Percentiles rank a stretch among this genome's conserved stretches.
Conservation (phyloP, 2,888 invertebrate species). For the Bellardia pandia region DNA sequence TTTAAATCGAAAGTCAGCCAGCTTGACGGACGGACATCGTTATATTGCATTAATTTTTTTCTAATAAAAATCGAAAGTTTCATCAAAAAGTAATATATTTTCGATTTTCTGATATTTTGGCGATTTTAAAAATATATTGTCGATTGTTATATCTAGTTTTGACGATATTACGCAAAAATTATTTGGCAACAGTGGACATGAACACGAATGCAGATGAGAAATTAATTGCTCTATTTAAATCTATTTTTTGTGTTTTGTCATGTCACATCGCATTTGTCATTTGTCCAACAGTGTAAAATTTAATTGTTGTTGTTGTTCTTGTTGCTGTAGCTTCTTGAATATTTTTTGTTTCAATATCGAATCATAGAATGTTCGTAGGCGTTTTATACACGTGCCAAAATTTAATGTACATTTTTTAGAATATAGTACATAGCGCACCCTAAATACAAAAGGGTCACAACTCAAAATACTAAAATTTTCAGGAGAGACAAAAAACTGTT, state of each 20-base stretch:
- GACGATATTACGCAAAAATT: too few relatives aligned
- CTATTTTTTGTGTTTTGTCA: not conserved
- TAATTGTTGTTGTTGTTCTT: not conserved
- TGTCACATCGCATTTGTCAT: conserved; percentile 60
- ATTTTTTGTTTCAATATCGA: not conserved
- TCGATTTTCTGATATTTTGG: too few relatives aligned
- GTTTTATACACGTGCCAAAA: conserved; percentile 57
- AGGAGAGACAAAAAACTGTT: too few relatives aligned
- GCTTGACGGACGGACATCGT: too few relatives aligned
- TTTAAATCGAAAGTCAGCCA: too few relatives aligned
- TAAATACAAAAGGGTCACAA: too few relatives aligned
- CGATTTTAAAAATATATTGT: too few relatives aligned
- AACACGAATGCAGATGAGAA: conserved; percentile 3
- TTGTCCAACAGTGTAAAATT: conserved; percentile 54
- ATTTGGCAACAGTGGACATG: not conserved
- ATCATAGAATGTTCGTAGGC: conserved; percentile 38
- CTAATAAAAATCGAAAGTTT: too few relatives aligned
- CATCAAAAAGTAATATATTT: too few relatives aligned
- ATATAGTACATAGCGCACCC: not conserved
- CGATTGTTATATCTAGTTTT: too few relatives aligned
- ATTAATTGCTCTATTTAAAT: conserved; percentile 52
- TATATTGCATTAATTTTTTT: too few relatives aligned
- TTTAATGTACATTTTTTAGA: not conserved
- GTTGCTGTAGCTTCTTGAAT: not conserved
- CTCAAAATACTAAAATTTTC: too few relatives aligned